These are phyloP conservation scores for Drosophila niveifrons DNA, from an alignment of 2,888 invertebrate genomes.

Conservation along the genomic window DNA sequence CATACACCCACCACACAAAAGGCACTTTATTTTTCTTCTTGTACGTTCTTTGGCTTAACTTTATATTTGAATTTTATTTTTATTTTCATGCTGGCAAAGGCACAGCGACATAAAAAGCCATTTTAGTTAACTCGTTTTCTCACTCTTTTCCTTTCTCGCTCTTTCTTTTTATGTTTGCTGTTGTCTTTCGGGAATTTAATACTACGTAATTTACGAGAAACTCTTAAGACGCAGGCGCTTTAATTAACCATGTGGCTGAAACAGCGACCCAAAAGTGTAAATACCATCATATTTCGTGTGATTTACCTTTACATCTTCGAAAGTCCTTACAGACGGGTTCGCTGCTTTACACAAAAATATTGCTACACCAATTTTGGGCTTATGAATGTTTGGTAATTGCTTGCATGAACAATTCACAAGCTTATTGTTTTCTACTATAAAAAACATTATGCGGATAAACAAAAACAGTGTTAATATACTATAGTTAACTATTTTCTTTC, in stretches of 20 bases:
- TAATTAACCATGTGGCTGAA: conserved; percentile 80
- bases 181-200: conserved; percentile 66
- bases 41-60: conserved; percentile 73
- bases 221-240: conserved; percentile 79
- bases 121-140: conserved; percentile 65
- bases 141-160: conserved; percentile 6
- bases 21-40: conserved; percentile 68
- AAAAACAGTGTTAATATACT: conserved; percentile 45
- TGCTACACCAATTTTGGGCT: conserved; percentile 28
- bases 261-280: conserved; percentile 80
- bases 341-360: conserved; percentile 10
- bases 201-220: conserved; percentile 78
- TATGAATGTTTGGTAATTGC: conserved; percentile 69
- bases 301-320: conserved; percentile 74
- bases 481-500: conserved; percentile 5
- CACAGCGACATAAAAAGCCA: conserved; percentile 77
- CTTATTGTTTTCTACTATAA: conserved; percentile 63
- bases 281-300: conserved; percentile 79
- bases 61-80: conserved; percentile 80
- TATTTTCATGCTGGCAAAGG: conserved; percentile 74
- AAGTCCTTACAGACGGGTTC: conserved; percentile 22
- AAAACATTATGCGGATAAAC: conserved; percentile 34
- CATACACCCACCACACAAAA: conserved; percentile 14
- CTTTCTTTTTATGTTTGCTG: conserved; percentile 20
- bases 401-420: conserved; percentile 61